phyloP scores from a whole-genome alignment of 2,888 invertebrate genomes.

The Electrophaes corylata region DNA sequence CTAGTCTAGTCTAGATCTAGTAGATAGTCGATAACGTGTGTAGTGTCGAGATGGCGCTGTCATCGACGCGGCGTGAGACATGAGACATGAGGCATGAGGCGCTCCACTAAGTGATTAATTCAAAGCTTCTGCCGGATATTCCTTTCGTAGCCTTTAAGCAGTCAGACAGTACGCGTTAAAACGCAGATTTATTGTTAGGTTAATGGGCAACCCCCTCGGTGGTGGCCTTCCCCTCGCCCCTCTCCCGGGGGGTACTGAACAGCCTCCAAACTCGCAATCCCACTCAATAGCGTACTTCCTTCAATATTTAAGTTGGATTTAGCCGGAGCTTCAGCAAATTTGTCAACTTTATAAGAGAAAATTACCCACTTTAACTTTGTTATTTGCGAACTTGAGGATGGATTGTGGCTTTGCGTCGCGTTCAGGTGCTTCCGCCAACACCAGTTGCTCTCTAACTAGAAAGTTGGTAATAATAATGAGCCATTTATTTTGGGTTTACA shows the following conservation, averaged over 20 bases:
- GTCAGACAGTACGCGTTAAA: slow-evolving; percentile 15
- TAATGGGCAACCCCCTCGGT: slow-evolving; percentile 18
- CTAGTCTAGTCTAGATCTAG: too few relatives aligned
- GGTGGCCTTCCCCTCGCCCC: not conserved
- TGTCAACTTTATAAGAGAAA: slow-evolving; percentile 21
- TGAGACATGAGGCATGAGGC: not conserved
- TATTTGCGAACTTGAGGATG: slow-evolving; percentile 23
- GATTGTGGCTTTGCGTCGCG: slow-evolving; percentile 8
- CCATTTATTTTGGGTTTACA: too few relatives aligned
- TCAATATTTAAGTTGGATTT: slow-evolving; percentile 26
- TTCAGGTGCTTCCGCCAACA: not conserved
- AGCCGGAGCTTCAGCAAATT: slow-evolving; percentile 14
- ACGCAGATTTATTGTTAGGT: slow-evolving; percentile 26
- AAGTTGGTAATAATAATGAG: not conserved
- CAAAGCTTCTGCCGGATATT: slow-evolving; percentile 23
- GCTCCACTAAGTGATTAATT: slow-evolving; percentile 12
- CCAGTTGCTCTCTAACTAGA: not conserved
- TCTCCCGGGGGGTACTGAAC: not conserved
- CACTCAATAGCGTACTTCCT: slow-evolving; percentile 8
- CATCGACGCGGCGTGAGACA: too few relatives aligned
- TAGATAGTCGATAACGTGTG: too few relatives aligned
- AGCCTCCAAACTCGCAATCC: slow-evolving; percentile 17
- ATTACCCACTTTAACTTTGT: slow-evolving; percentile 29
- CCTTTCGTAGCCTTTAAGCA: slow-evolving; percentile 15
- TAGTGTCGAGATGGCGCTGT: too few relatives aligned